Evolutionary conservation across 1,140 invertebrate species (phyloP), one percentile per base, ranked within the genome.

Genomic region (Drosophila prosaltans): DNA sequence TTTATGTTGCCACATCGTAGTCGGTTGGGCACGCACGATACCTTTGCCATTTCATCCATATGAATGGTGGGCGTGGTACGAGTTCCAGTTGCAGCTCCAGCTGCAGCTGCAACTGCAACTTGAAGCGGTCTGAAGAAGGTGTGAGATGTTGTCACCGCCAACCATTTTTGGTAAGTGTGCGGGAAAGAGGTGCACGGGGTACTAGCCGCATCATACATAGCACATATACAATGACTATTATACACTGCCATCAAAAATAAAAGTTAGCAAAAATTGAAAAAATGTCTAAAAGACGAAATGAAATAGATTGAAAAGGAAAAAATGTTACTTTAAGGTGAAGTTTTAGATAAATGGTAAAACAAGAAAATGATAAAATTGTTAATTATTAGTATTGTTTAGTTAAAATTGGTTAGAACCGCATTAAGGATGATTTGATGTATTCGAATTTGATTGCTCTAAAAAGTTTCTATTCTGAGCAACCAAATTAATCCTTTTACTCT

Each of bases 1-100:
- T 89, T 88, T 88, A 88, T 88, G 84, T 89, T 80, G 80, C 84
- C 84, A 81, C 84, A 84, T 68, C 72, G 65, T 67, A 74, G 80
- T 58, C 64, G 66, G 71, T 41, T 32, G 70, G 67, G 80, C 72
- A 86, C 72, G 84, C 84, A 83, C 74, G 60, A 67, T 78, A 58
- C 77, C 60, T 39, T 59, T 59, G 32, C 40, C 40, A 73, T 71
- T 67, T 54, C 65, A 60, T 48, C 74, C 45, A 78, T 64, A 66
- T 61, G 58, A 67, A 55, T 28, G 40, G 59, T 61, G 62, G 55
- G 73, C 72, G 68, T 55, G 16, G 72, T 62, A 16, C 16, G 16
- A 70, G 32, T 2, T 36, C 3, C 6, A 6, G 3, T 1, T 70
- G 70, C 76, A 88, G 72, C 79, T 81, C 16, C 16, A 70, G 32